Evolutionary conservation across 2,113 vertebrate species (phyloP).

Genomic region (Pluvianellus socialis): DNA sequence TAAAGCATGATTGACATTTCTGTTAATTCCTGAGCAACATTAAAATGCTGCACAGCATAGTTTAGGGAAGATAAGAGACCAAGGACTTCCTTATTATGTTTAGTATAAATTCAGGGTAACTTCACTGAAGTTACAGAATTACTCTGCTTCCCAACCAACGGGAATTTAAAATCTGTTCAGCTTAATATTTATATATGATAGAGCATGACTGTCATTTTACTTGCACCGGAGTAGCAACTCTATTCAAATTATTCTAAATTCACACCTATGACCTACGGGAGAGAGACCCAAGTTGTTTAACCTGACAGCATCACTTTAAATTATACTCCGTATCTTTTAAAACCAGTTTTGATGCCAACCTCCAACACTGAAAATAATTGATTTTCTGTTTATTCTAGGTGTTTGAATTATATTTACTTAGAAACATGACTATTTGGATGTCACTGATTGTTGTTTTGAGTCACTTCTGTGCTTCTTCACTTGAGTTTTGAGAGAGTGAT

Average conservation of each 20-base stretch:
- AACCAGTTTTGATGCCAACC: background rate
- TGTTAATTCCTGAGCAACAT: slow-evolving; percentile 32
- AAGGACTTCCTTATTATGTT: background rate
- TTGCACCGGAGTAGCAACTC: background rate
- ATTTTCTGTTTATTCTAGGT: background rate
- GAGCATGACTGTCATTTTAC: background rate
- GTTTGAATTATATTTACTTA: background rate
- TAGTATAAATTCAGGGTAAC: background rate
- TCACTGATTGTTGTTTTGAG: background rate
- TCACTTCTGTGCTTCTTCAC: background rate
- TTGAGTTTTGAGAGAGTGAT: fast-evolving
- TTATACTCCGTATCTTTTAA: background rate
- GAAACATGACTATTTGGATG: background rate
- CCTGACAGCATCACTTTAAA: background rate
- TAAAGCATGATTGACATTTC: slow-evolving; percentile 36
- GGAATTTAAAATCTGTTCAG: background rate
- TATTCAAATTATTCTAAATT: background rate
- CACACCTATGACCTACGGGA: background rate
- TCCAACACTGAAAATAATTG: background rate
- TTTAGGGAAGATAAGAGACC: background rate
- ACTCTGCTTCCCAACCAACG: background rate
- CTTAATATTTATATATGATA: background rate
- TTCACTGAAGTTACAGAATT: background rate
- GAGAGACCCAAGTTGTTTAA: background rate
- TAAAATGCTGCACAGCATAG: background rate